Conservation (phyloP, 2,113 vertebrate species). For the Illadopsis cleaveri region DNA sequence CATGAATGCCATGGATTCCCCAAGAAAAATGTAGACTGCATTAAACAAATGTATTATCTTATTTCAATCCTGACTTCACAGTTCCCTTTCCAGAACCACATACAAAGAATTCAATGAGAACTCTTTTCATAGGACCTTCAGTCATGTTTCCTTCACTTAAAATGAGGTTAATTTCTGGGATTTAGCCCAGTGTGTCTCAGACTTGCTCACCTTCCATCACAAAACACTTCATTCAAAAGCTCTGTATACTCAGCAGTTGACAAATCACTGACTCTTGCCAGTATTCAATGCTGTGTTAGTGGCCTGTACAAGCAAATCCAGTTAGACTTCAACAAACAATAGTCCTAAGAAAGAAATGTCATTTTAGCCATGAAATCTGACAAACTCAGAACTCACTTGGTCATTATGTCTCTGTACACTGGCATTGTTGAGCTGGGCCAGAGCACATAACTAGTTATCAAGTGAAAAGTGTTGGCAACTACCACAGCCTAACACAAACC, state of each 20-base stretch:
- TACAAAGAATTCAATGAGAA: not conserved
- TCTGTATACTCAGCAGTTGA: not conserved
- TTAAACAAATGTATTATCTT: not conserved
- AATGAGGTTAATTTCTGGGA: not conserved
- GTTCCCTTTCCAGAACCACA: not conserved
- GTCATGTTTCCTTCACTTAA: not conserved
- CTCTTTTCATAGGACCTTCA: not conserved
- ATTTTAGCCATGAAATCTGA: not conserved
- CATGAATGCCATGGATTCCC: not conserved
- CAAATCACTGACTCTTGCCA: not conserved
- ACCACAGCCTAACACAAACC: not conserved
- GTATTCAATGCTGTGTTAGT: not conserved
- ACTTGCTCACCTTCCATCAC: not conserved
- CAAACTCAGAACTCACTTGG: not conserved
- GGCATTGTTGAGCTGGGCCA: not conserved
- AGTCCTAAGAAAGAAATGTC: not conserved
- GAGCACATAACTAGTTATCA: not conserved
- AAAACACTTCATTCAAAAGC: not conserved
- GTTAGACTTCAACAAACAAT: not conserved
- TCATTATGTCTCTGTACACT: not conserved
- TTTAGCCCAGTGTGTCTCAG: not conserved
- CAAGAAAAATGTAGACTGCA: not conserved
- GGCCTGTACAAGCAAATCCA: not conserved
- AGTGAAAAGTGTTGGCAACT: not conserved
- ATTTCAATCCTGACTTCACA: not conserved